A percentile compares a stretch with the other conserved stretches of the same genome.
Conservation (phyloP, 2,888 invertebrate species). For the Crepidodera aurea region DNA sequence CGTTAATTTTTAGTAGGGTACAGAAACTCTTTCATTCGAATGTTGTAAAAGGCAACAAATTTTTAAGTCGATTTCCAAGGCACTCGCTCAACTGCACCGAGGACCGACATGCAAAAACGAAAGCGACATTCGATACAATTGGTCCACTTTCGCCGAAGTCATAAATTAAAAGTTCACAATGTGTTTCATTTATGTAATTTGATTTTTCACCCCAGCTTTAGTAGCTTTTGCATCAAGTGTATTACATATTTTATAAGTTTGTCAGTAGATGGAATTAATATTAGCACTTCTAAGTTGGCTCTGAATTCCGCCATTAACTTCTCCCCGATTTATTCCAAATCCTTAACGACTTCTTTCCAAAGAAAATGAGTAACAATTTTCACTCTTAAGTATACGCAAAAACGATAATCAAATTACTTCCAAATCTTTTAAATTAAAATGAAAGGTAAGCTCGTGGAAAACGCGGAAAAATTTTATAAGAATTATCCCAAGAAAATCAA, state of each 20-base stretch:
- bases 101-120: conserved; percentile 44
- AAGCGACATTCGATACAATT: conserved; percentile 48
- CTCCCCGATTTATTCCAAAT: conserved; percentile 18
- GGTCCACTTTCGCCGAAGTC: conserved; percentile 51
- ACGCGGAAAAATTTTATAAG: too few species aligned
- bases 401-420: too few species aligned
- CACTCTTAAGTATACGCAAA: background rate
- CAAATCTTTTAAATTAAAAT: too few species aligned
- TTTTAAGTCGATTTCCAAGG: conserved; percentile 56
- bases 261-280: conserved; percentile 57
- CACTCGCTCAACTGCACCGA: conserved; percentile 51
- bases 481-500: too few species aligned
- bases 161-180: conserved; percentile 62
- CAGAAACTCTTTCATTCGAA: conserved; percentile 48
- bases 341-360: background rate
- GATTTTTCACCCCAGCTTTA: conserved; percentile 57
- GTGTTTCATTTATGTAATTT: conserved; percentile 63
- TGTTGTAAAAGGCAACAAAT: conserved; percentile 58
- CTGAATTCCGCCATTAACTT: conserved; percentile 23
- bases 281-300: conserved; percentile 42
- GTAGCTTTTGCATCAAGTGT: conserved; percentile 52
- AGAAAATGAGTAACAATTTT: background rate
- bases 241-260: conserved; percentile 58
- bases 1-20: conserved; percentile 55
- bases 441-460: too few species aligned